Evolutionary conservation across 2,888 invertebrate species (phyloP).

Genomic region (Parascotia fuliginaria): DNA sequence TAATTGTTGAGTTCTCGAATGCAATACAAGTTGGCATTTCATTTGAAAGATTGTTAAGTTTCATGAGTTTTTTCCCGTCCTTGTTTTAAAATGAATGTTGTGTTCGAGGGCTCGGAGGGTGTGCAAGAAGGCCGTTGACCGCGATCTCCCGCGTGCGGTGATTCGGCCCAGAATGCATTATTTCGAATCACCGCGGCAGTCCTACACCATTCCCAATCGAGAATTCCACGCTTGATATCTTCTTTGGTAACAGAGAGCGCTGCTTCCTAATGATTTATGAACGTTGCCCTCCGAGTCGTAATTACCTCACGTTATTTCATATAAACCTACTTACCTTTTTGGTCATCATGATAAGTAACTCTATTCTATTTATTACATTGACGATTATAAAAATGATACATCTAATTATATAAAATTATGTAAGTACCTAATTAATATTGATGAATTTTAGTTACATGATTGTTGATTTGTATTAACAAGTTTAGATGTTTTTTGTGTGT

Average conservation of each 20-base stretch:
- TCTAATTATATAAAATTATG: not conserved
- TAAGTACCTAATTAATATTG: no score
- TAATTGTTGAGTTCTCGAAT: constrained; percentile 48
- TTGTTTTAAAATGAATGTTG: constrained; percentile 60
- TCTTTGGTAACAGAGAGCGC: constrained; percentile 66
- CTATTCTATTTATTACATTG: constrained; percentile 9
- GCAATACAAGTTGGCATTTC: constrained; percentile 46
- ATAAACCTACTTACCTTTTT: constrained; percentile 23
- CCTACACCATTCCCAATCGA: constrained; percentile 75
- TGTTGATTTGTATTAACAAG: no score
- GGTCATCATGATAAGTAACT: constrained; percentile 24
- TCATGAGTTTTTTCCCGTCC: constrained; percentile 58
- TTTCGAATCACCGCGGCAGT: constrained; percentile 66
- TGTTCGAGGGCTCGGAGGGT: constrained; percentile 53
- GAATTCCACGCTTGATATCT: constrained; percentile 79
- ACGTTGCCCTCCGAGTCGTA: constrained; percentile 49
- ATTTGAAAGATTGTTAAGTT: constrained; percentile 60
- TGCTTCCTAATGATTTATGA: constrained; percentile 80
- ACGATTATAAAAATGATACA: not conserved
- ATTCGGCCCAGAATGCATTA: constrained; percentile 80
- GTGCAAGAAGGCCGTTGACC: constrained; percentile 73
- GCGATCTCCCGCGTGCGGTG: constrained; percentile 62
- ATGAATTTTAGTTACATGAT: no score
- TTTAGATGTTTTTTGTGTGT: no score
- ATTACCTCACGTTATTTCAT: constrained; percentile 59